A percentile compares a stretch with the other conserved stretches of the same genome.
These are phyloP conservation scores for Melipona beecheii DNA, from an alignment of 2,888 invertebrate genomes.

Conservation along the genomic window DNA sequence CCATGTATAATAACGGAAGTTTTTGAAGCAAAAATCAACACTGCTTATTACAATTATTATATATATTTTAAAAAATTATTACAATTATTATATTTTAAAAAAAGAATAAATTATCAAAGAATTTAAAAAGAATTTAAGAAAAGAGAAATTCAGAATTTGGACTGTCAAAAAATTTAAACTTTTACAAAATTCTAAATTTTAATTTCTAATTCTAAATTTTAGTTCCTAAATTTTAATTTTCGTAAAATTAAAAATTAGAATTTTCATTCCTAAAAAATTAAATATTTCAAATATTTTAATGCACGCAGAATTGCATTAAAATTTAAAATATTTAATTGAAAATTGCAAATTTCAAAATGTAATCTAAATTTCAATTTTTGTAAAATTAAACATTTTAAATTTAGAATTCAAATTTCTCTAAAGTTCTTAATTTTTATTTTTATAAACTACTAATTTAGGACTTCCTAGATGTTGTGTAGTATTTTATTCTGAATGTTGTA, in stretches of 20 bases:
- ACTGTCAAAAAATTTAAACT: background rate
- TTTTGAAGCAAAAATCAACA: background rate
- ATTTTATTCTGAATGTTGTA: too few species aligned
- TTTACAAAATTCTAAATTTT: background rate
- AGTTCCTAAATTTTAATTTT: background rate
- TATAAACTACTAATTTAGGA: too few species aligned
- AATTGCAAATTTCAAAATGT: too few species aligned
- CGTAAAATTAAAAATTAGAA: background rate
- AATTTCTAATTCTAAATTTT: background rate
- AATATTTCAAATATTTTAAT: background rate
- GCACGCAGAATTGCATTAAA: too few species aligned
- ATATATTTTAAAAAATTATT: too few species aligned
- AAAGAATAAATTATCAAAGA: background rate
- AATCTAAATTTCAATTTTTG: background rate
- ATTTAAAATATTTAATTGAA: too few species aligned
- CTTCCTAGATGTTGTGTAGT: too few species aligned
- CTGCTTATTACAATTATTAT: background rate
- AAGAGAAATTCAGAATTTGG: too few species aligned
- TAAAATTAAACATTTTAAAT: background rate
- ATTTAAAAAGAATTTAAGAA: background rate
- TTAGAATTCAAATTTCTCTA: too few species aligned
- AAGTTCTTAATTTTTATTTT: too few species aligned
- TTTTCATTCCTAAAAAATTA: background rate
- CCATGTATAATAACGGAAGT: background rate
- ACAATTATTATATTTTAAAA: too few species aligned